Evolutionary conservation across 2,113 vertebrate species (phyloP).

Genomic region (Megalops atlanticus): DNA sequence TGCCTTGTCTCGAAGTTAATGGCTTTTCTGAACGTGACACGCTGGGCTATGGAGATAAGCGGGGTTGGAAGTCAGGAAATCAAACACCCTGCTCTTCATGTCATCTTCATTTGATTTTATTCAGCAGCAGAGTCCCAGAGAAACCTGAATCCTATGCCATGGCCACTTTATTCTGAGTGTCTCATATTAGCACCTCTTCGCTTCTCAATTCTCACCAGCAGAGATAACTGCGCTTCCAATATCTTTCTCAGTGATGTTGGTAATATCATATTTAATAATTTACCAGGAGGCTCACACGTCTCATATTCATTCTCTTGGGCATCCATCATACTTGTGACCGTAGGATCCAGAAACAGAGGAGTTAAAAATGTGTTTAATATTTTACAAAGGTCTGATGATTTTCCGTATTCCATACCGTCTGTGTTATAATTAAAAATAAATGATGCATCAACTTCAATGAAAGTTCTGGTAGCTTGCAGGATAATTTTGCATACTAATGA

Average conservation of each 20-base stretch:
- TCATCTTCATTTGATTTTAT: conserved; percentile 51
- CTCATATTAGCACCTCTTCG: conserved; percentile 24
- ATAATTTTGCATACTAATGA: conserved; percentile 31
- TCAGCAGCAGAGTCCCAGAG: conserved; percentile 12
- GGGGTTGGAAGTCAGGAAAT: conserved; percentile 33
- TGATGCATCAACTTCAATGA: conserved; percentile 25
- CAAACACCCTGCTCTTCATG: conserved; percentile 21
- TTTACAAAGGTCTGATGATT: conserved; percentile 16
- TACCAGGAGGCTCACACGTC: too few relatives aligned
- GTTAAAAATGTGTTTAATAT: conserved; percentile 10
- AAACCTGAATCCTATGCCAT: not conserved
- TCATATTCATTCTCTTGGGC: not conserved
- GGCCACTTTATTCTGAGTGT: not conserved
- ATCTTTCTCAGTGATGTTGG: not conserved
- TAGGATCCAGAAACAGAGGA: not conserved
- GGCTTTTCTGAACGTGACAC: conserved; percentile 38
- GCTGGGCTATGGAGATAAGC: conserved; percentile 42
- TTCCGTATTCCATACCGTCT: conserved; percentile 14
- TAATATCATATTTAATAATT: conserved; percentile 11
- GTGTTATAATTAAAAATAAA: conserved; percentile 35
- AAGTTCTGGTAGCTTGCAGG: conserved; percentile 15
- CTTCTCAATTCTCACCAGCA: not conserved
- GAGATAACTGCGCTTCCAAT: not conserved
- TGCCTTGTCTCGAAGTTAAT: conserved; percentile 45
- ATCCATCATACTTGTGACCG: not conserved